Evolutionary conservation across 2,888 invertebrate species (phyloP).

Genomic region (Netelia melanura): DNA sequence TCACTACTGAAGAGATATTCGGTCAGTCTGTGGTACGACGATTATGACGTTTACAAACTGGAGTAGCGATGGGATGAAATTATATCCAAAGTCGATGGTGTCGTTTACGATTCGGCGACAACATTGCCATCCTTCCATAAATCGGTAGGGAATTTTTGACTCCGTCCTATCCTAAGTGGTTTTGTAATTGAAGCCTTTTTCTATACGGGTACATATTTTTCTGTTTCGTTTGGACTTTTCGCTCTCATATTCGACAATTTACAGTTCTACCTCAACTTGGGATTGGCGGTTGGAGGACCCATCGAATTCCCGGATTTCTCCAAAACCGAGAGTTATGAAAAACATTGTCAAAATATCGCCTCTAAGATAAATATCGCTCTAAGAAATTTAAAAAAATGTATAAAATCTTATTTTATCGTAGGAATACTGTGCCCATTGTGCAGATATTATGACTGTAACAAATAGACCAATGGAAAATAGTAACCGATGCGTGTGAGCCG

Average conservation of each 20-base stretch:
- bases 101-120: slow-evolving; percentile 85
- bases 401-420: neutral
- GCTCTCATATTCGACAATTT: slow-evolving; percentile 72
- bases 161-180: neutral
- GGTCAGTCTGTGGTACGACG: slow-evolving; percentile 85
- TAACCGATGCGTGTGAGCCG: too few species aligned
- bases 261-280: slow-evolving; percentile 91
- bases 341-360: slow-evolving; percentile 92
- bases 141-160: slow-evolving; percentile 71
- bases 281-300: slow-evolving; percentile 92
- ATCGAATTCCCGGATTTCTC: slow-evolving; percentile 89
- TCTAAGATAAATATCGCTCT: slow-evolving; percentile 84
- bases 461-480: too few species aligned
- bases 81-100: slow-evolving; percentile 86
- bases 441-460: too few species aligned
- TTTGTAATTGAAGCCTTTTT: neutral
- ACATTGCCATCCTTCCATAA: slow-evolving; percentile 71
- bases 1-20: slow-evolving; percentile 66
- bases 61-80: slow-evolving; percentile 89
- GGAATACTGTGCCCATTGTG: neutral
- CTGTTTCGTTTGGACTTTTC: neutral
- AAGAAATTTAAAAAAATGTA: slow-evolving; percentile 14
- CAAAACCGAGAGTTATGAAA: slow-evolving; percentile 84
- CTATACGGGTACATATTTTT: neutral
- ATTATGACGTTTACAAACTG: slow-evolving; percentile 89